phyloP scores from a whole-genome alignment of 2,797 vertebrate genomes.

The Onychomys leucogaster region DNA sequence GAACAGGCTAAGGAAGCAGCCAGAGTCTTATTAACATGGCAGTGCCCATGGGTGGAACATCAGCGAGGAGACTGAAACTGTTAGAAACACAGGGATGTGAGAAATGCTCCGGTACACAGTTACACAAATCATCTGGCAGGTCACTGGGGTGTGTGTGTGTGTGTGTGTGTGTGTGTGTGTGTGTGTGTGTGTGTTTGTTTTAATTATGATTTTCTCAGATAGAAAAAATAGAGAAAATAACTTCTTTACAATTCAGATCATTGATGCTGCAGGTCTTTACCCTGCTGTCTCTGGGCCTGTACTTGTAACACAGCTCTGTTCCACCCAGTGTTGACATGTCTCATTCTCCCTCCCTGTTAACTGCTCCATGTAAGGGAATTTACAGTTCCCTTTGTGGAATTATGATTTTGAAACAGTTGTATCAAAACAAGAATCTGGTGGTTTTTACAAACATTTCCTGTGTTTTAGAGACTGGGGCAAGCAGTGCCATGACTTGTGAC shows the following conservation, averaged over 20 bases:
- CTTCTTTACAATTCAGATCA: background rate
- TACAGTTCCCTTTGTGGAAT: background rate
- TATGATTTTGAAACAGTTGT: background rate
- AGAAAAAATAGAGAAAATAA: conserved; percentile 10
- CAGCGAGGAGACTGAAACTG: background rate
- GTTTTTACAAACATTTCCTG: conserved; percentile 30
- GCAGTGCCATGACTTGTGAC: background rate
- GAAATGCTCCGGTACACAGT: background rate
- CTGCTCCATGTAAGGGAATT: background rate
- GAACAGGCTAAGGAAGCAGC: background rate
- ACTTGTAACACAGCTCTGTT: background rate
- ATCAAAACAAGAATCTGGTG: conserved; percentile 12
- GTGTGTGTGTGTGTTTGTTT: too few relatives aligned
- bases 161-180: too few relatives aligned
- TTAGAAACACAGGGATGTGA: background rate
- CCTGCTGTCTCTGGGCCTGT: background rate
- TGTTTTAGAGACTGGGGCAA: background rate
- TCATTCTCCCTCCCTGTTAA: background rate
- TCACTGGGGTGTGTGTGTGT: background rate
- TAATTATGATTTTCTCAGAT: background rate
- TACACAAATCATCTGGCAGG: background rate
- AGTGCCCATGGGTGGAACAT: background rate
- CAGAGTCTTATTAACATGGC: background rate
- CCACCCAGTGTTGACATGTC: background rate
- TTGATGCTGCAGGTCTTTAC: background rate